Evolutionary conservation across 1,140 invertebrate species (phyloP).

Genomic region (Leptinotarsa defecta): DNA sequence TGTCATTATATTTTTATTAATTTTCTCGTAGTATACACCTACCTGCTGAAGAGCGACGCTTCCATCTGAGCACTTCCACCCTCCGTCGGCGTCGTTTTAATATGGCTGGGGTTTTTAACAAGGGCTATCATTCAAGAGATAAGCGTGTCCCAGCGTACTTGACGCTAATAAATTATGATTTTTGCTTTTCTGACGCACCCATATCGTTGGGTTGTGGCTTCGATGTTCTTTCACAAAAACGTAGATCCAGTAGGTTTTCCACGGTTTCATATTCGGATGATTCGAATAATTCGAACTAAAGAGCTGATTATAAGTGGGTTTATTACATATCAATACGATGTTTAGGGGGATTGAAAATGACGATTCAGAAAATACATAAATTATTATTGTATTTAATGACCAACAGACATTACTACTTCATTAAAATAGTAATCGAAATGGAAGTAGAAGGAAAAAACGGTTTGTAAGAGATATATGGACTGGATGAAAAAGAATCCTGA

Average conservation of each 20-base stretch:
- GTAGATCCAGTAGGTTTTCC: neutral
- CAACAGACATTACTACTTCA: too few relatives aligned
- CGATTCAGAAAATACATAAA: too few relatives aligned
- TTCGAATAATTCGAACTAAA: too few relatives aligned
- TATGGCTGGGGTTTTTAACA: slow-evolving; percentile 21
- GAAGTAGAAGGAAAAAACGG: too few relatives aligned
- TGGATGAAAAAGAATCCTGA: too few relatives aligned
- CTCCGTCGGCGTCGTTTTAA: neutral
- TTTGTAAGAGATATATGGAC: too few relatives aligned
- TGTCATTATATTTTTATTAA: slow-evolving; percentile 4
- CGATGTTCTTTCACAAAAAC: slow-evolving; percentile 15
- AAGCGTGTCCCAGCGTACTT: slow-evolving; percentile 20
- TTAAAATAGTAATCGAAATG: too few relatives aligned
- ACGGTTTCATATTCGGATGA: neutral
- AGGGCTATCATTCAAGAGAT: slow-evolving; percentile 25
- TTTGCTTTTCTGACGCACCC: slow-evolving; percentile 15
- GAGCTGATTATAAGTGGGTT: too few relatives aligned
- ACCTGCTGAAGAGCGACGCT: slow-evolving; percentile 2
- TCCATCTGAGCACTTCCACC: slow-evolving; percentile 4
- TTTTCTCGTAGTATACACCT: neutral
- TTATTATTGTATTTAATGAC: too few relatives aligned
- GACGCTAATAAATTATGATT: slow-evolving; percentile 25
- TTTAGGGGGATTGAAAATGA: too few relatives aligned
- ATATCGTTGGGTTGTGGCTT: slow-evolving; percentile 18
- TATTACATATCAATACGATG: too few relatives aligned